Evolutionary conservation across 2,113 vertebrate species (phyloP).

Genomic region (Ivindomyrus marchei): DNA sequence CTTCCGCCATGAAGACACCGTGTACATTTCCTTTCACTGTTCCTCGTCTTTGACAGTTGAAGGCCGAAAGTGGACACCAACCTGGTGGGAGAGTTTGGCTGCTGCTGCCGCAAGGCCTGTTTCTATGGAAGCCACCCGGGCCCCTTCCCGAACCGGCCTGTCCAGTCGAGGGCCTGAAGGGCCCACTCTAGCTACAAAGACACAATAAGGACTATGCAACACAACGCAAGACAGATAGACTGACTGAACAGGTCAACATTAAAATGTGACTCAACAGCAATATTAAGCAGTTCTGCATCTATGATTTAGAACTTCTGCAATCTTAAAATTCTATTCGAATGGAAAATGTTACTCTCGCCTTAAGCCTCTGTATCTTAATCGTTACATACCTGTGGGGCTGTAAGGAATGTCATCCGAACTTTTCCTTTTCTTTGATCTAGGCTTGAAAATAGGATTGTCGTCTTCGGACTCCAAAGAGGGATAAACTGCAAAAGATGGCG

Average conservation of each 20-base stretch:
- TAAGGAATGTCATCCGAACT: constrained; percentile 92
- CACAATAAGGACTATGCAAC: background rate
- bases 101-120: constrained; percentile 88
- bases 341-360: background rate
- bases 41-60: background rate
- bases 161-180: constrained; percentile 90
- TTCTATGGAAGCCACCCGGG: constrained; percentile 91
- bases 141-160: constrained; percentile 90
- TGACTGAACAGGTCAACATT: background rate
- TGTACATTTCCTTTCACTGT: background rate
- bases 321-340: background rate
- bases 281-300: background rate
- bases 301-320: background rate
- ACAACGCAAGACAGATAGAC: background rate
- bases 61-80: constrained; percentile 39
- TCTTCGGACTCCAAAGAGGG: constrained; percentile 95
- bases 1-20: background rate
- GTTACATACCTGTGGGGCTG: constrained; percentile 80
- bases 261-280: background rate
- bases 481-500: constrained; percentile 68
- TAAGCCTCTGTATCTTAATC: background rate
- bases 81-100: constrained; percentile 95
- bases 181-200: constrained; percentile 77
- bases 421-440: constrained; percentile 96
- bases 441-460: constrained; percentile 97